phyloP scores from a whole-genome alignment of 2,888 invertebrate genomes.

The Caenorhabditis sp. region DNA sequence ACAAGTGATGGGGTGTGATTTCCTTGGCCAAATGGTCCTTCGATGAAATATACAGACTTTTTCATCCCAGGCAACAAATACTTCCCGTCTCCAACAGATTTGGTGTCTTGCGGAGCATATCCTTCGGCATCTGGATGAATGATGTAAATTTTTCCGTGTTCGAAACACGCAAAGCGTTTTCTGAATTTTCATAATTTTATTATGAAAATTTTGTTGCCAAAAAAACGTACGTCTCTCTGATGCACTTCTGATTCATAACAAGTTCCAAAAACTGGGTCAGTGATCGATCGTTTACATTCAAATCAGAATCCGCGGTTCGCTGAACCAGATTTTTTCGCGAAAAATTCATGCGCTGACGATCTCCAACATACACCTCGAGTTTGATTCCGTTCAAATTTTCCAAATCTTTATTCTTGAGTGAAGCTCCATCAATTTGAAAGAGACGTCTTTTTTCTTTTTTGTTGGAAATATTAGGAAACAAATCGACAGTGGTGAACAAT shows the following conservation, averaged over 20 bases:
- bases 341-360: slow-evolving; percentile 5
- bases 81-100: slow-evolving; percentile 45
- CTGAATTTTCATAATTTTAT: too few relatives aligned
- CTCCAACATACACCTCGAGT: slow-evolving; percentile 17
- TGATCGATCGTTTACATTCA: slow-evolving; percentile 14
- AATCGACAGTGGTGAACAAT: slow-evolving; percentile 30
- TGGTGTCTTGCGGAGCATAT: slow-evolving; percentile 19
- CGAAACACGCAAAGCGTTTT: slow-evolving; percentile 29
- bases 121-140: slow-evolving; percentile 15
- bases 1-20: slow-evolving; percentile 36
- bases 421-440: slow-evolving; percentile 12
- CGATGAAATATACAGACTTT: slow-evolving; percentile 39
- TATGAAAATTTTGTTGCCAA: too few relatives aligned
- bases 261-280: slow-evolving; percentile 32
- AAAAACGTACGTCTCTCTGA: slow-evolving; percentile 24
- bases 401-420: slow-evolving; percentile 5
- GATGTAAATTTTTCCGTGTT: slow-evolving; percentile 41
- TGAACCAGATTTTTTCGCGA: slow-evolving; percentile 11
- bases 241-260: slow-evolving; percentile 29
- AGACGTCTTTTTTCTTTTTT: neutral
- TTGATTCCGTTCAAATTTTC: slow-evolving; percentile 8
- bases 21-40: slow-evolving; percentile 39
- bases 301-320: slow-evolving; percentile 15
- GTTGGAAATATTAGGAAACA: slow-evolving; percentile 14
- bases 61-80: slow-evolving; percentile 37